A percentile compares a stretch with the other conserved stretches of the same genome.
Conservation (phyloP, 2,888 invertebrate genomes). For the Allolobophora icterica region DNA sequence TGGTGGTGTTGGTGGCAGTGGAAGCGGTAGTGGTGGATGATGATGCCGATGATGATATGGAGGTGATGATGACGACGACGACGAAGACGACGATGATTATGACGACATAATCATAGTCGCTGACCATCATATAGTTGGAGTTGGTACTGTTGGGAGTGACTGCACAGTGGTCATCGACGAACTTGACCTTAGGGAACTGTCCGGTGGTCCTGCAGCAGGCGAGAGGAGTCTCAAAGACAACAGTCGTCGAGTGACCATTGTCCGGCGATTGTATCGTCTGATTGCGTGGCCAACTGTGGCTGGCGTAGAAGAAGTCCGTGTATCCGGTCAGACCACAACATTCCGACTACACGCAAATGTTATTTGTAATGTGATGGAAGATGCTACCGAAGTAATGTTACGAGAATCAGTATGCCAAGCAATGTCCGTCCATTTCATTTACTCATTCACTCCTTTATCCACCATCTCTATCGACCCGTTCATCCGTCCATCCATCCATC, state of each 20-base stretch:
- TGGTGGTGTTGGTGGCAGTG: not conserved
- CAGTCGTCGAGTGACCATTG: not conserved
- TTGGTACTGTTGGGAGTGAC: not conserved
- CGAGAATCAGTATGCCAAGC: too few relatives aligned
- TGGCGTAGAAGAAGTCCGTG: not conserved
- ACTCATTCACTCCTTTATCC: too few relatives aligned
- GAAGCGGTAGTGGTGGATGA: not conserved
- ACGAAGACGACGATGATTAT: not conserved
- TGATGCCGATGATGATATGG: not conserved
- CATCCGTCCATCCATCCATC: not conserved
- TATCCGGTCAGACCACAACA: not conserved
- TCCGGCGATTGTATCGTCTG: not conserved
- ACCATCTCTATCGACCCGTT: too few relatives aligned
- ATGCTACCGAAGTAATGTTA: not conserved
- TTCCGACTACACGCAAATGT: not conserved
- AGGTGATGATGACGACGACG: not conserved
- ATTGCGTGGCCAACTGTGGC: not conserved
- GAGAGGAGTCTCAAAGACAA: not conserved
- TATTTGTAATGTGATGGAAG: not conserved
- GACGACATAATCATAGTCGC: not conserved
- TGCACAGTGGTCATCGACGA: constrained; percentile 13
- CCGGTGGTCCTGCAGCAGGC: constrained; percentile 11
- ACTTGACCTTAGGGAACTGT: not conserved
- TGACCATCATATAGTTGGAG: constrained; percentile 18
- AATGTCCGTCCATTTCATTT: too few relatives aligned